Percentiles rank a stretch among this genome's conserved stretches.
Conservation (phyloP, 2,888 invertebrate species). For the Ceraclea dissimilis region DNA sequence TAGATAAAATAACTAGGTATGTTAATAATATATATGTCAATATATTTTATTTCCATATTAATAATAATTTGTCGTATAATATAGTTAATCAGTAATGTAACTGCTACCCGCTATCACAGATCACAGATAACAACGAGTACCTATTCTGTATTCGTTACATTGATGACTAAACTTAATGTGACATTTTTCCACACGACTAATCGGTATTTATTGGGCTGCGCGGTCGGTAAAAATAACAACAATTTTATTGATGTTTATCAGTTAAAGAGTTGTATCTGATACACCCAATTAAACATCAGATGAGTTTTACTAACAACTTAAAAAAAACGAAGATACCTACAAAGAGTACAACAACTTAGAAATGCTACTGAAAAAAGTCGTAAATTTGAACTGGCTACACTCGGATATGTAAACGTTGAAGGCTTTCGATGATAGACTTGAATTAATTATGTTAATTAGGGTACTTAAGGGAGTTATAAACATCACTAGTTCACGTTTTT, state of each 20-base stretch:
- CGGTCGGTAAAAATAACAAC: neutral
- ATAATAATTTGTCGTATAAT: no score
- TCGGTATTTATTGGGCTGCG: conserved; percentile 1
- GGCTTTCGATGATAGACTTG: neutral
- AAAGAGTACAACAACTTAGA: no score
- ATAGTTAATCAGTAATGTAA: no score
- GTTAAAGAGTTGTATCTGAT: neutral
- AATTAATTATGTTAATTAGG: neutral
- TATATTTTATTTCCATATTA: no score
- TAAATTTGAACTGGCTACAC: neutral
- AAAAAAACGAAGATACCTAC: neutral
- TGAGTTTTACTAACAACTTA: neutral
- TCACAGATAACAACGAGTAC: no score
- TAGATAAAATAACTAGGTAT: no score
- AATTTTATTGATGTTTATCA: neutral
- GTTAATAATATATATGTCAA: no score
- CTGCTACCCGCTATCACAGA: no score
- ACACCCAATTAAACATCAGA: neutral
- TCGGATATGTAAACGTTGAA: neutral
- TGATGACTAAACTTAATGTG: neutral
- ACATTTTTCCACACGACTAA: conserved; percentile 1
- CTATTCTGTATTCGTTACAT: no score
- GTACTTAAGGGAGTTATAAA: neutral
- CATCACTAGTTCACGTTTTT: neutral
- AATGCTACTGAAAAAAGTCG: neutral